Evolutionary conservation across 2,113 vertebrate species (phyloP), one percentile per base, ranked within the genome.

Genomic region (Phrynosoma platyrhinos): DNA sequence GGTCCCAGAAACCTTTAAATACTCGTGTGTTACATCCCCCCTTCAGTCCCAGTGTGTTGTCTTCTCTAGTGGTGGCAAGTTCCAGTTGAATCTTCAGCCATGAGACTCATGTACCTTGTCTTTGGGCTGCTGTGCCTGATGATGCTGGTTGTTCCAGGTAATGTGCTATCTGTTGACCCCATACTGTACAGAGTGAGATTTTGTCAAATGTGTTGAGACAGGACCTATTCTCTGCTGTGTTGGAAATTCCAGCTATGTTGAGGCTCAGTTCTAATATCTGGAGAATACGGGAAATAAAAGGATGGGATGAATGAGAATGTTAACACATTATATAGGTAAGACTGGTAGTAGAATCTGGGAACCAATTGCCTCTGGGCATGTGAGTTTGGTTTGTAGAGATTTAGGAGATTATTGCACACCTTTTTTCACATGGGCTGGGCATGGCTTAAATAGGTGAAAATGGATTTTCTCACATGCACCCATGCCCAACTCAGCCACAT

Each of bases 71-170:
- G 78, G 30, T 32, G 52, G 78, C 27, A 25, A 68, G 9, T 30
- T 82, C 32, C 64, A 82, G 64, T 82, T 82, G 62, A 25, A 82
- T 64, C 62, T 82, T 68, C 40, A 47, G 25, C 64, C 64, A 82
- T 82, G 81, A 69, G 40, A 40, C 36, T 82, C 62, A 23, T 82
- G 16, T 42, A 82, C 25, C 64, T 82, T 82, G 36, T 82, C 2
- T 68, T 82, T 68, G 81, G 23, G 2, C 2, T 82, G 27, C 81
- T 82, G 10, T 68, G 23, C 64, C 8, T 82, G 25, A 30, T 68
- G 66, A 13, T 82, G 62, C 64, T 69, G 81, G 64, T 68, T 27
- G 81, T 18, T 27, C 12, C 64, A 82, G 81, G 81, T 82, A 82
- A 82, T 42, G 23, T 82, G 0, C 58, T 13, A 7, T 40, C 21